phyloP scores from a whole-genome alignment of 2,888 invertebrate genomes.

The Drosophila kanekoi region DNA sequence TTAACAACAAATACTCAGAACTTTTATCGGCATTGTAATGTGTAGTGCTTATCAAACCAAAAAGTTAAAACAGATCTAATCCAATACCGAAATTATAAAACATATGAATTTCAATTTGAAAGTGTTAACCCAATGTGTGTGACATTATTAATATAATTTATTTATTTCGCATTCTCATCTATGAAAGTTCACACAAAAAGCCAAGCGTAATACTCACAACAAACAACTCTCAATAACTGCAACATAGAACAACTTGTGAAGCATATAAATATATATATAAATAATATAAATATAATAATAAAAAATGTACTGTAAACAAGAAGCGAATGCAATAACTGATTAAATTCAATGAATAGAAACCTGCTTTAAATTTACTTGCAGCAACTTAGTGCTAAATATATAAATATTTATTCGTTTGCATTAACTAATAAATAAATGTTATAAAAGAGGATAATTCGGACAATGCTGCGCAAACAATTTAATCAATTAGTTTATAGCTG shows the following conservation, averaged over 20 bases:
- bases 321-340: constrained; percentile 65
- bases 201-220: constrained; percentile 65
- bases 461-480: constrained; percentile 60
- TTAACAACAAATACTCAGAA: constrained; percentile 68
- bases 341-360: constrained; percentile 48
- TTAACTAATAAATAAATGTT: constrained; percentile 61
- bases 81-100: constrained; percentile 29
- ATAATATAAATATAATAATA: constrained; percentile 46
- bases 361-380: constrained; percentile 69
- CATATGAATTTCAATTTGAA: constrained; percentile 36
- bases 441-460: constrained; percentile 26
- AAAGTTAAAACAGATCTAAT: constrained; percentile 38
- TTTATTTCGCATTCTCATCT: constrained; percentile 63
- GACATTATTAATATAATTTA: constrained; percentile 62
- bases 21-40: constrained; percentile 45
- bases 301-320: constrained; percentile 49
- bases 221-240: constrained; percentile 46
- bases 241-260: constrained; percentile 56
- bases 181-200: constrained; percentile 48
- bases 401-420: constrained; percentile 66
- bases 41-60: constrained; percentile 74
- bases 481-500: constrained; percentile 49
- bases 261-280: constrained; percentile 57
- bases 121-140: constrained; percentile 57
- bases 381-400: constrained; percentile 71